phyloP scores from a whole-genome alignment of 2,888 invertebrate species.

The Lasioglossum oenotherae region DNA sequence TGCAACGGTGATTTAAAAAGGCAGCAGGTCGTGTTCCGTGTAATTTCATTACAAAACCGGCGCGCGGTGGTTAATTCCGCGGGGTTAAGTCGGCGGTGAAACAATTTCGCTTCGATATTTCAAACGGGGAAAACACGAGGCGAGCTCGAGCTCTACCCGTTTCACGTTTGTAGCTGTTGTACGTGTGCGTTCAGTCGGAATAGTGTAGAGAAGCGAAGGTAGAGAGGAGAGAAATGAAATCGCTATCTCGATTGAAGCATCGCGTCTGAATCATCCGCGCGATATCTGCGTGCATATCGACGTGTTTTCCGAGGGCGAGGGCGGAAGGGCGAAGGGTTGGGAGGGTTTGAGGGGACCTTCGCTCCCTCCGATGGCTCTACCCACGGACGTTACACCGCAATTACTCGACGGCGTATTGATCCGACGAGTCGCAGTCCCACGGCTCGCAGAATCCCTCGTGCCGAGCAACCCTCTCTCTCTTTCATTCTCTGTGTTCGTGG shows the following conservation, averaged over 20 bases:
- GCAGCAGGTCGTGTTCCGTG: neutral
- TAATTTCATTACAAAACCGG: neutral
- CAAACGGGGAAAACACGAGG: neutral
- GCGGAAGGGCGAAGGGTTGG: neutral
- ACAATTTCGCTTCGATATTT: neutral
- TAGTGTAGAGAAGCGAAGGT: neutral
- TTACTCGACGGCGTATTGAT: slow-evolving; percentile 74
- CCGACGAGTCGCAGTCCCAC: slow-evolving; percentile 70
- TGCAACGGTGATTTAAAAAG: neutral
- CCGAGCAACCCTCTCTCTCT: slow-evolving; percentile 51
- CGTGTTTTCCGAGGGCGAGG: slow-evolving; percentile 54
- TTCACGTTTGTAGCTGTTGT: neutral
- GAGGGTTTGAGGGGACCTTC: slow-evolving; percentile 39
- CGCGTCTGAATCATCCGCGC: slow-evolving; percentile 52
- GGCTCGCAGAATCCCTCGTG: slow-evolving; percentile 72
- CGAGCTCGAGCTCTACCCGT: neutral
- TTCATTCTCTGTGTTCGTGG: slow-evolving; percentile 20
- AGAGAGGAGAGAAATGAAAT: slow-evolving; percentile 37
- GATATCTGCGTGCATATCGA: slow-evolving; percentile 65
- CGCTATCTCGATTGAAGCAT: slow-evolving; percentile 50
- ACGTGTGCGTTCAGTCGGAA: neutral
- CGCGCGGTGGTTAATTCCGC: neutral
- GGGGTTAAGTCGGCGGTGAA: neutral
- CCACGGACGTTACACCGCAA: slow-evolving; percentile 70
- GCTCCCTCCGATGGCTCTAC: slow-evolving; percentile 63